Evolutionary conservation across 2,888 invertebrate genomes (phyloP), one percentile per base, ranked within the genome.

Genomic region (Amphipyra berbera): DNA sequence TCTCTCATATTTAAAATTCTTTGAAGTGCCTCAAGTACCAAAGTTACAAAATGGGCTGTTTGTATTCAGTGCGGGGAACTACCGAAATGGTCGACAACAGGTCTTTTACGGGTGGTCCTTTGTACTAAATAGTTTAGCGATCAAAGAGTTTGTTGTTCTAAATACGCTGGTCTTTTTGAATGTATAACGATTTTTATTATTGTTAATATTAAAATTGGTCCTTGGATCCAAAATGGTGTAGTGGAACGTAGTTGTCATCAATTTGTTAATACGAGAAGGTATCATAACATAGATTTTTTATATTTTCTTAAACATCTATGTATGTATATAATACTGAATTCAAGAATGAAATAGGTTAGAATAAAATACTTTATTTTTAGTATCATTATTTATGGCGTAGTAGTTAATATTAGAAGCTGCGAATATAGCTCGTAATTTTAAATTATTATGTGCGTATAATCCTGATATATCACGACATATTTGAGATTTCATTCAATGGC

Each of bases 31-130:
- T 33, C 15, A 27, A 55, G 45, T 68, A 63, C 42, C 48, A 10
- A 73, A 53, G 49, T 3, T 21, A 21, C 21, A 57, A 73, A 71
- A 75, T 67, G 44, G 35, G 57, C 42, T 9, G 57, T 75, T 75
- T 75, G 72, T 73, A 73, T 73, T 71, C 67, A 69, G 27, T 14
- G 37, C 46, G 9, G 69, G 67, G 67, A 62, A 62, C 42, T 45
- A 66, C 61, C 59, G 56, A 60, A 69, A 37, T 45, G 41, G 6
- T 15, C 40, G 37, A 41, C 59, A 44, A 52, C 47, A 37, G 13
- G n/a, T 14, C n/a, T 48, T 58, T 50, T 53, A 53, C 65, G 66
- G 61, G 73, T 70, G 75, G 60, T 74, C 74, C 9, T 44, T 21
- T 15, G 27, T 41, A n/a, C 41, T 14, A 14, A 14, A 41, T 14